Evolutionary conservation across 2,113 vertebrate genomes (phyloP).

Genomic region (Peromyscus leucopus): DNA sequence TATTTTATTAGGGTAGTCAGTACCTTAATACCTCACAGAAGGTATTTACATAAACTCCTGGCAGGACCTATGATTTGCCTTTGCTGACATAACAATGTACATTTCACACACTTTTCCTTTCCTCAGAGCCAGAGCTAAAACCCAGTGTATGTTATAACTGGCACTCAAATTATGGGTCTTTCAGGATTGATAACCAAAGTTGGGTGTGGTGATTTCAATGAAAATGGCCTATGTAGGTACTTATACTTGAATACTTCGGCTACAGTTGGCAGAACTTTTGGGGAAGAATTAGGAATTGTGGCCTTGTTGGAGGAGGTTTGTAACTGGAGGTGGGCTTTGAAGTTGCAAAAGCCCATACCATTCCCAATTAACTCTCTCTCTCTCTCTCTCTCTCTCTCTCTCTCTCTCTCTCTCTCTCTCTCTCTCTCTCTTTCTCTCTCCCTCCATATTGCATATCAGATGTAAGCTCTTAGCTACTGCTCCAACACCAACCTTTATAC

Average conservation of each 20-base stretch:
- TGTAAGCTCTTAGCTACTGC: background rate
- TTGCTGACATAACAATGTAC: background rate
- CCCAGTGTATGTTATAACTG: background rate
- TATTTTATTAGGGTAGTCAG: background rate
- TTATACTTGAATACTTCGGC: background rate
- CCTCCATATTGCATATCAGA: background rate
- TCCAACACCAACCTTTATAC: background rate
- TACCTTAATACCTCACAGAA: background rate
- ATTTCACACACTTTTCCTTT: background rate
- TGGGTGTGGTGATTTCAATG: background rate
- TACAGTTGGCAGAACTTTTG: background rate
- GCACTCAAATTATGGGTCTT: background rate
- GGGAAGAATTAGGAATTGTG: background rate
- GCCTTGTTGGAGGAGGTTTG: background rate
- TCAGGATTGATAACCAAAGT: background rate
- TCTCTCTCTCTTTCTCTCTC: background rate
- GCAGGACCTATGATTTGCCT: background rate
- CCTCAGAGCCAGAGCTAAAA: background rate
- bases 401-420: background rate
- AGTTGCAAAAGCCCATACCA: background rate
- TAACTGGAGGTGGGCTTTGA: background rate
- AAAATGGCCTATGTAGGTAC: background rate
- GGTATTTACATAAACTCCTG: background rate
- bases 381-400: background rate
- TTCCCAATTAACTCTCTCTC: background rate